Percentiles rank a stretch among this genome's conserved stretches.
Conservation (phyloP, 2,797 vertebrate species). For the Tapera naevia region DNA sequence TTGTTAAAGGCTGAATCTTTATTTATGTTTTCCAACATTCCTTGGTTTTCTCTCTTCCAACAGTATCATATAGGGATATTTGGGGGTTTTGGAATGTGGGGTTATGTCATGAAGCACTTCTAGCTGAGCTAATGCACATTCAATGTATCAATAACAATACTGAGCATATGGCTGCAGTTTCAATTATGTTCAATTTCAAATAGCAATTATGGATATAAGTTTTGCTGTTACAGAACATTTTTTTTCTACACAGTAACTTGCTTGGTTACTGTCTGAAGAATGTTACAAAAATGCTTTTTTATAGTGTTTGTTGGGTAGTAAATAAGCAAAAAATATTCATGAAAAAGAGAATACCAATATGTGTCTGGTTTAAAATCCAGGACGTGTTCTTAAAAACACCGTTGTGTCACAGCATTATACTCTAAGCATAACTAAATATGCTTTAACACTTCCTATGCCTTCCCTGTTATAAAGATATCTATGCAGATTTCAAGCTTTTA, state of each 20-base stretch:
- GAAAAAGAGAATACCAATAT: neutral
- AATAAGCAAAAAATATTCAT: neutral
- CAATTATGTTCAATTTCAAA: neutral
- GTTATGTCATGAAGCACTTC: neutral
- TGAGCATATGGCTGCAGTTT: neutral
- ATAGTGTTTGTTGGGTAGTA: neutral
- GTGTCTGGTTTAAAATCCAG: neutral
- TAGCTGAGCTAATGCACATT: neutral
- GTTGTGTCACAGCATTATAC: neutral
- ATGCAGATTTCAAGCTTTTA: neutral
- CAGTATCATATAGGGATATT: neutral
- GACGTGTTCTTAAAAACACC: rapidly evolving
- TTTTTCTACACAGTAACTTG: neutral
- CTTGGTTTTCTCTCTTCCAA: neutral
- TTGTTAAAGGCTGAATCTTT: neutral
- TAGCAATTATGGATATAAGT: neutral
- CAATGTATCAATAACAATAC: neutral
- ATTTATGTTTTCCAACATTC: neutral
- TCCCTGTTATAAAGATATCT: neutral
- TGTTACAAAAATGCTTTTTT: neutral
- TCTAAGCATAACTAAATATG: neutral
- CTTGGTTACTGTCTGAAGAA: neutral
- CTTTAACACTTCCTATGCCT: neutral
- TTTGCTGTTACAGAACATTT: neutral
- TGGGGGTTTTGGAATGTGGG: neutral